These are phyloP conservation scores for Hirtodrosophila duncani DNA, from an alignment of 2,888 invertebrate genomes.

Conservation along the genomic window DNA sequence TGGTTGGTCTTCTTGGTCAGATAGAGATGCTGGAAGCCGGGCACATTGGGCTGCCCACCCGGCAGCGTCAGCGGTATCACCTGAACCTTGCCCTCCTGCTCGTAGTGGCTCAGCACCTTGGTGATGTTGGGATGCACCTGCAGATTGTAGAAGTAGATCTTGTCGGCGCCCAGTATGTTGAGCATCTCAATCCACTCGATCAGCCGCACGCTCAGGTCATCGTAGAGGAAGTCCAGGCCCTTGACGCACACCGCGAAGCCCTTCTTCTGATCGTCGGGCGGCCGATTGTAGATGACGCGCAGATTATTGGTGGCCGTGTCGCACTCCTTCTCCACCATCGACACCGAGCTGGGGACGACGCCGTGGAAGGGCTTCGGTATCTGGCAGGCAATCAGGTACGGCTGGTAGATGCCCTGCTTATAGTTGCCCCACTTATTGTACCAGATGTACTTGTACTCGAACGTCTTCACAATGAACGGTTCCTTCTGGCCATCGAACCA, in stretches of 20 bases:
- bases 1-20: slow-evolving; percentile 94
- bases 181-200: slow-evolving; percentile 97
- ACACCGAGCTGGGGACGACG: slow-evolving; percentile 89
- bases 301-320: slow-evolving; percentile 92
- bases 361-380: slow-evolving; percentile 87
- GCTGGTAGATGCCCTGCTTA: slow-evolving; percentile 93
- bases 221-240: slow-evolving; percentile 94
- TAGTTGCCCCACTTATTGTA: slow-evolving; percentile 96
- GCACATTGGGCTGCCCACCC: slow-evolving; percentile 93
- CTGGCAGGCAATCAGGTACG: slow-evolving; percentile 92
- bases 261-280: slow-evolving; percentile 82
- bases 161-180: slow-evolving; percentile 91
- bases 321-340: slow-evolving; percentile 90
- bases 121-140: slow-evolving; percentile 95
- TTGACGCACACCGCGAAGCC: slow-evolving; percentile 96
- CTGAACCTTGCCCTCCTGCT: slow-evolving; percentile 83
- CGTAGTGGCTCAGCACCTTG: slow-evolving; percentile 85
- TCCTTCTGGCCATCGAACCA: slow-evolving; percentile 92
- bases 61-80: slow-evolving; percentile 91
- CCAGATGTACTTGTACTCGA: slow-evolving; percentile 96
- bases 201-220: slow-evolving; percentile 91
- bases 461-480: slow-evolving; percentile 88
- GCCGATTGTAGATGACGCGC: slow-evolving; percentile 88
- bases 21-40: slow-evolving; percentile 92
- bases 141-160: slow-evolving; percentile 93